These are phyloP conservation scores for Luperina testacea DNA, from an alignment of 2,888 invertebrate species.

Conservation along the genomic window DNA sequence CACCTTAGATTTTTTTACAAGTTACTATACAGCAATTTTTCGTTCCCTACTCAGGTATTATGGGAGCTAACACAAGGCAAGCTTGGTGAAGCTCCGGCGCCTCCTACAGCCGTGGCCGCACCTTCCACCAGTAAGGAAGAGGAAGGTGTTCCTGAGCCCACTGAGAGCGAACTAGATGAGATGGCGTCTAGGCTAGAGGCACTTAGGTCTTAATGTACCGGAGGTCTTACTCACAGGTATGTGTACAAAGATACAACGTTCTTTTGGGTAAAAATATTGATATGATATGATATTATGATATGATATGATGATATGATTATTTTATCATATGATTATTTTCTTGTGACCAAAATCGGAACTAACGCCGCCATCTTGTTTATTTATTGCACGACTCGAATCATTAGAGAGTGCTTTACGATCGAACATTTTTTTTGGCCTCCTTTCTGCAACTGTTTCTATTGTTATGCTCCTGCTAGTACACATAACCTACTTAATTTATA, in stretches of 20 bases:
- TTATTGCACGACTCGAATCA: too few species aligned
- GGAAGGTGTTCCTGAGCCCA: constrained; percentile 91
- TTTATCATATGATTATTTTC: too few species aligned
- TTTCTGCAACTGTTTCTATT: too few species aligned
- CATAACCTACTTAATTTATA: too few species aligned
- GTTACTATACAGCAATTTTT: too few species aligned
- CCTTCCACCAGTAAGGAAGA: constrained; percentile 87
- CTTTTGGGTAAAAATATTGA: too few species aligned
- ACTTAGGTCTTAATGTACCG: constrained; percentile 93
- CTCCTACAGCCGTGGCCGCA: constrained; percentile 91
- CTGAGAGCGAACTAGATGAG: constrained; percentile 96
- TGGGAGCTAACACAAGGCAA: constrained; percentile 98
- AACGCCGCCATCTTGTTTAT: neutral
- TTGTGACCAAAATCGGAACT: neutral
- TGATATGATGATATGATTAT: too few species aligned
- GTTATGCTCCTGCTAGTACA: too few species aligned
- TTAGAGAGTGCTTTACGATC: too few species aligned
- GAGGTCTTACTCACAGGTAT: constrained; percentile 26
- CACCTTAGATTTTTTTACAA: too few species aligned
- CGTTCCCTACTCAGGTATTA: constrained; percentile 88
- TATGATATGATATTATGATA: too few species aligned
- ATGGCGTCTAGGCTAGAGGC: constrained; percentile 97
- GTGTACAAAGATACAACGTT: neutral
- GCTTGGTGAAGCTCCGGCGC: constrained; percentile 97
- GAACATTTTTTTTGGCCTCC: too few species aligned